Conservation (phyloP, 2,113 vertebrate species). For the Indri indri region DNA sequence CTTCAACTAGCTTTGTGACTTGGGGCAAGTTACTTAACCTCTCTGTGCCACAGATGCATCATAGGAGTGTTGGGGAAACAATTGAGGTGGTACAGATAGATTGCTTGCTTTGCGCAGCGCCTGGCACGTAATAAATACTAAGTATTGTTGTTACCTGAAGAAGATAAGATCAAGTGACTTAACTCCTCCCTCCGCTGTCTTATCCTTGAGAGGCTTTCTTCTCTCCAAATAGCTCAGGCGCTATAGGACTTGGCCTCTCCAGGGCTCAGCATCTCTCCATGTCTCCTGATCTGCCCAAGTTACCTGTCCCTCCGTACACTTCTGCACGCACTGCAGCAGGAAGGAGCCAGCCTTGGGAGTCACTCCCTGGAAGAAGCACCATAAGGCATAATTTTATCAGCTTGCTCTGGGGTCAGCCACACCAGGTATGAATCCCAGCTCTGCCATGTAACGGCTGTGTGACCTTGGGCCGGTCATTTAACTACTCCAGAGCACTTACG, state of each 20-base stretch:
- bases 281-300: not conserved
- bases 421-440: not conserved
- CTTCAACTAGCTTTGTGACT: not conserved
- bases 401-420: not conserved
- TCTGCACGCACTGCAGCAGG: not conserved
- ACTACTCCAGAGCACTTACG: not conserved
- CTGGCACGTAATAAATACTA: accelerated
- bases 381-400: not conserved
- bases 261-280: not conserved
- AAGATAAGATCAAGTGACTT: not conserved
- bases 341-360: too few species aligned
- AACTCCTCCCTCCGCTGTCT: not conserved
- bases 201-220: not conserved
- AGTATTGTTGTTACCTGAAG: not conserved
- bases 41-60: not conserved
- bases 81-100: accelerated
- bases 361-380: not conserved
- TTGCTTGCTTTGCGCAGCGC: not conserved
- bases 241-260: not conserved
- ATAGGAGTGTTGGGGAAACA: not conserved
- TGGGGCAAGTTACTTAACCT: not conserved
- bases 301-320: not conserved
- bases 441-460: not conserved
- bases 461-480: not conserved
- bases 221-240: not conserved